phyloP scores from a whole-genome alignment of 2,797 vertebrate species.

The Kryptolebias ocellatus region DNA sequence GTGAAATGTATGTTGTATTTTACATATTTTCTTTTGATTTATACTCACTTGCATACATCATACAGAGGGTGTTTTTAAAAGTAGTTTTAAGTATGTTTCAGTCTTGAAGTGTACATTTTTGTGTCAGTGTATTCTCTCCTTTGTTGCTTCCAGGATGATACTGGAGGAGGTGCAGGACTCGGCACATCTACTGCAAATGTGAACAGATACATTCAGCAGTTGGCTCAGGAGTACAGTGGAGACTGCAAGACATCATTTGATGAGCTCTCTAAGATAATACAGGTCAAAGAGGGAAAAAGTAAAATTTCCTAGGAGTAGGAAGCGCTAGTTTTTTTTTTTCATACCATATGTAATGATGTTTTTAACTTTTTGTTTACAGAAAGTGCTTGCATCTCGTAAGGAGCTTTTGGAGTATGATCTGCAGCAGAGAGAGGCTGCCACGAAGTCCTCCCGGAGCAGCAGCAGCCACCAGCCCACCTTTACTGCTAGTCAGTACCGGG shows the following conservation, averaged over 20 bases:
- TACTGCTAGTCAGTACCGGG: slow-evolving; percentile 96
- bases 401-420: slow-evolving; percentile 97
- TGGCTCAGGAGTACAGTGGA: slow-evolving; percentile 97
- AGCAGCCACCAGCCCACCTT: slow-evolving; percentile 92
- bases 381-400: slow-evolving; percentile 98
- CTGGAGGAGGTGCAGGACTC: slow-evolving; percentile 89
- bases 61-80: neutral
- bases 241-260: slow-evolving; percentile 99
- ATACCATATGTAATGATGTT: neutral
- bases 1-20: neutral
- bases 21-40: neutral
- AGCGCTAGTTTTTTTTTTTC: neutral
- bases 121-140: neutral
- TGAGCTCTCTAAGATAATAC: slow-evolving; percentile 98
- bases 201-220: slow-evolving; percentile 96
- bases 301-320: rapidly evolving
- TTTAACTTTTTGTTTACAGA: slow-evolving; percentile 77
- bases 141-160: slow-evolving; percentile 87
- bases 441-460: slow-evolving; percentile 91
- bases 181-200: slow-evolving; percentile 94
- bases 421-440: slow-evolving; percentile 96
- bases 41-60: too few relatives aligned
- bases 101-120: neutral
- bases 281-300: slow-evolving; percentile 77
- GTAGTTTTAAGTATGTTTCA: neutral